phyloP scores from a whole-genome alignment of 2,113 vertebrate species.

The Zapornia atra region DNA sequence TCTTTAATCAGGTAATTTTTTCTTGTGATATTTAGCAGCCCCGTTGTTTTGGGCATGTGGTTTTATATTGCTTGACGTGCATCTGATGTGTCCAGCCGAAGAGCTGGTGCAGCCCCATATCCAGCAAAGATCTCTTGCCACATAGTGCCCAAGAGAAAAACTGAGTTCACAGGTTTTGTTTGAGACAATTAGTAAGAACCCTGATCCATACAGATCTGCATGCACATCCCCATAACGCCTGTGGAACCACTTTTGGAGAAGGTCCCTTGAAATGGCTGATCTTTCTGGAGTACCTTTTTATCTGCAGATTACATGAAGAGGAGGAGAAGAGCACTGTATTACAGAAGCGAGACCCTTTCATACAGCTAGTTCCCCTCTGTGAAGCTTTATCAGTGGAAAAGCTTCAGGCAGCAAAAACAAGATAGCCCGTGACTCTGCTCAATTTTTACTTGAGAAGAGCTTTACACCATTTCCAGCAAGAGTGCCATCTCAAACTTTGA shows the following conservation, averaged over 20 bases:
- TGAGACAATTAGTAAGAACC: not conserved
- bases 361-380: not conserved
- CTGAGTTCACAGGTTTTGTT: not conserved
- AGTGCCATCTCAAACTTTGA: constrained; percentile 14
- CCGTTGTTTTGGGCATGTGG: not conserved
- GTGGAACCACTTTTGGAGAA: not conserved
- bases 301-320: not conserved
- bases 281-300: not conserved
- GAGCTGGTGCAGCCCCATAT: not conserved
- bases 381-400: constrained; percentile 30
- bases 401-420: not conserved
- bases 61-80: fast-evolving
- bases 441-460: not conserved
- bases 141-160: not conserved
- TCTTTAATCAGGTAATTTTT: not conserved
- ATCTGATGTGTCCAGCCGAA: not conserved
- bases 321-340: not conserved
- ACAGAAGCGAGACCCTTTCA: not conserved
- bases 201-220: not conserved
- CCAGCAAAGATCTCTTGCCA: fast-evolving
- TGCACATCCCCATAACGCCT: not conserved
- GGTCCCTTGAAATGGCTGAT: not conserved
- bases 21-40: not conserved
- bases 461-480: constrained; percentile 28
- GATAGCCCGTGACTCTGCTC: not conserved